Evolutionary conservation across 2,797 vertebrate species (phyloP).

Genomic region (Loriculus beryllinus): DNA sequence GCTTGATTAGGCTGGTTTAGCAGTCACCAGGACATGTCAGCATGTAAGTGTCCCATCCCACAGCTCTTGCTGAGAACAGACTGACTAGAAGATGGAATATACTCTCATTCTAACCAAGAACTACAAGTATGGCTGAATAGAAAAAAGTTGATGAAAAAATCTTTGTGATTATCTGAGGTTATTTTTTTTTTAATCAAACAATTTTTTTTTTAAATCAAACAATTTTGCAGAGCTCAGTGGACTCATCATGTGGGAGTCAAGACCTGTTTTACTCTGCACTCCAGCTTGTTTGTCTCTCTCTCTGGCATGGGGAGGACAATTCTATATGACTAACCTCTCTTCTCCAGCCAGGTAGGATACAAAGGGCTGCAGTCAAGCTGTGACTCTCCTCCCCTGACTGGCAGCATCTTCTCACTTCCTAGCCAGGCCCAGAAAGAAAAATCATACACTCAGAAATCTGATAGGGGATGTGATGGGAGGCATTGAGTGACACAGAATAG

Average conservation of each 20-base stretch:
- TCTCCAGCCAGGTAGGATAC: neutral
- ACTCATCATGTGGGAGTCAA: neutral
- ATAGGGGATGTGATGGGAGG: neutral
- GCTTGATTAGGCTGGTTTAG: neutral
- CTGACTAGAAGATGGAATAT: neutral
- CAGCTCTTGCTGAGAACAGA: neutral
- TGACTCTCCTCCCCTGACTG: neutral
- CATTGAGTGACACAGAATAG: rapidly evolving
- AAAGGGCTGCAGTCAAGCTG: neutral
- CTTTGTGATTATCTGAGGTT: neutral
- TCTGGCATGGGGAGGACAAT: neutral
- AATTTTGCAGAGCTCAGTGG: neutral
- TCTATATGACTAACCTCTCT: neutral
- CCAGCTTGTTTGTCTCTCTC: neutral
- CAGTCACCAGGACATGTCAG: neutral
- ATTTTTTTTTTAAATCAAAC: neutral
- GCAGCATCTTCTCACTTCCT: neutral
- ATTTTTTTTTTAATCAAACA: neutral
- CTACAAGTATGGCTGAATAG: neutral
- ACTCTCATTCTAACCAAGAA: neutral
- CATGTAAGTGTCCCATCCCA: rapidly evolving
- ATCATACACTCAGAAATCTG: neutral
- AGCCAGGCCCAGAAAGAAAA: neutral
- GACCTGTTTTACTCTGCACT: neutral
- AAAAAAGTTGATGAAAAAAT: neutral